These are phyloP conservation scores for Hydropotes inermis DNA, from an alignment of 2,113 vertebrate species.

Conservation along the genomic window DNA sequence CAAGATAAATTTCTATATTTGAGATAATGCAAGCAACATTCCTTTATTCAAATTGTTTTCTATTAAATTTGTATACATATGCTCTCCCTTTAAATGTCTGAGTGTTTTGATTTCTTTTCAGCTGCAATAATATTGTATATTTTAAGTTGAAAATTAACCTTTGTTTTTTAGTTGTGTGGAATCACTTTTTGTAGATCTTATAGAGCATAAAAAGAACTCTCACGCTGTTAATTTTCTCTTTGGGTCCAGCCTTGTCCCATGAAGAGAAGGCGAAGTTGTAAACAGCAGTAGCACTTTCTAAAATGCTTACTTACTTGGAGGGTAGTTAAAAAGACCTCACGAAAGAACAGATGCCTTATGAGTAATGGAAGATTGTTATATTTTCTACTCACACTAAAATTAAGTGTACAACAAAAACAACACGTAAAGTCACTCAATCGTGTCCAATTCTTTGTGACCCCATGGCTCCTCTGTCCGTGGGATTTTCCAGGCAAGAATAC, in stretches of 20 bases:
- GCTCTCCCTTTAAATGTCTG: background rate
- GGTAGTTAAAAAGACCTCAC: background rate
- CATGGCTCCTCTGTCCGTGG: background rate
- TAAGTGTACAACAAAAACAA: background rate
- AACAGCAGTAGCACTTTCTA: background rate
- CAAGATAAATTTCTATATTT: background rate
- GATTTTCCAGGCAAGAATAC: background rate
- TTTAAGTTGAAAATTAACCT: background rate
- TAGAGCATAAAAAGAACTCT: background rate
- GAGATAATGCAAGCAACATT: background rate
- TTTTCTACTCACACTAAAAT: conserved; percentile 9
- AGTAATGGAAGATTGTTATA: background rate
- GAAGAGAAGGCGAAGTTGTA: no score
- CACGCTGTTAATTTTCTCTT: background rate
- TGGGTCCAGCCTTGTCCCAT: background rate
- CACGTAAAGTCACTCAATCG: background rate
- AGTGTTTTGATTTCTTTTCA: background rate
- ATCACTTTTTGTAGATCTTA: background rate
- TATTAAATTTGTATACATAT: background rate
- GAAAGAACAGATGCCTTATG: background rate
- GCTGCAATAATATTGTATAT: background rate
- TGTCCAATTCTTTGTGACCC: background rate
- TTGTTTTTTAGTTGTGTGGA: background rate
- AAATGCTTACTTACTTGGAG: background rate
- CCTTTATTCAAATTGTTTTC: background rate